A percentile compares a stretch with the other conserved stretches of the same genome.
These are phyloP conservation scores for Dipodomys stephensi DNA, from an alignment of 2,113 vertebrate species.

Conservation along the genomic window DNA sequence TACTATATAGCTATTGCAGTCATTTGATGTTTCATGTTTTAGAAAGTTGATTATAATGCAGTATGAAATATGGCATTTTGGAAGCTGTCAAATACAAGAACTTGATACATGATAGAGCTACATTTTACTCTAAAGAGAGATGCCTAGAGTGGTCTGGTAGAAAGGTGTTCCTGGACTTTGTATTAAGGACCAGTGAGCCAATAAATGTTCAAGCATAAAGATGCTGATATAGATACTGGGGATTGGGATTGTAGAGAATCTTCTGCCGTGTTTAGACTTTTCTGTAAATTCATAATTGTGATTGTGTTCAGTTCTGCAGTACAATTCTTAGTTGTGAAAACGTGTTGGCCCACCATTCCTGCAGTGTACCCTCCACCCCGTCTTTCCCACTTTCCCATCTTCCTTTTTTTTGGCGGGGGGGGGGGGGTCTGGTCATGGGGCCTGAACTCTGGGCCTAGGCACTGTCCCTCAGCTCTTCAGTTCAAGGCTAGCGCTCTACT, in stretches of 20 bases:
- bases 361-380: neutral
- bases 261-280: conserved; percentile 39
- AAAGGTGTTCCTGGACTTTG: neutral
- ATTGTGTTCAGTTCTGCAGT: conserved; percentile 18
- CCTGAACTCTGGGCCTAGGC: too few relatives aligned
- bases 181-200: conserved; percentile 31
- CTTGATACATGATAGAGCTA: neutral
- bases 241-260: neutral
- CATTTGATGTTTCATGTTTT: too few relatives aligned
- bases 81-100: too few relatives aligned
- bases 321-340: neutral
- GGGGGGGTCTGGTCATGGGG: too few relatives aligned
- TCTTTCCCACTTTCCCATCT: neutral
- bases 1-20: too few relatives aligned
- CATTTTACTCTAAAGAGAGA: neutral
- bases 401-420: too few relatives aligned
- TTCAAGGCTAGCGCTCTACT: too few relatives aligned
- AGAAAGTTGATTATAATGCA: too few relatives aligned
- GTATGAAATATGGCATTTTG: too few relatives aligned
- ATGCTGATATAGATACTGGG: neutral
- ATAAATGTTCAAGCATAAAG: neutral
- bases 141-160: neutral
- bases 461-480: too few relatives aligned
- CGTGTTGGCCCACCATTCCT: neutral
- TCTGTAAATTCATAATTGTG: neutral